Percentiles rank a stretch among this genome's conserved stretches.
These are phyloP conservation scores for Sarcophaga bullata DNA, from an alignment of 1,140 invertebrate species.

Conservation along the genomic window DNA sequence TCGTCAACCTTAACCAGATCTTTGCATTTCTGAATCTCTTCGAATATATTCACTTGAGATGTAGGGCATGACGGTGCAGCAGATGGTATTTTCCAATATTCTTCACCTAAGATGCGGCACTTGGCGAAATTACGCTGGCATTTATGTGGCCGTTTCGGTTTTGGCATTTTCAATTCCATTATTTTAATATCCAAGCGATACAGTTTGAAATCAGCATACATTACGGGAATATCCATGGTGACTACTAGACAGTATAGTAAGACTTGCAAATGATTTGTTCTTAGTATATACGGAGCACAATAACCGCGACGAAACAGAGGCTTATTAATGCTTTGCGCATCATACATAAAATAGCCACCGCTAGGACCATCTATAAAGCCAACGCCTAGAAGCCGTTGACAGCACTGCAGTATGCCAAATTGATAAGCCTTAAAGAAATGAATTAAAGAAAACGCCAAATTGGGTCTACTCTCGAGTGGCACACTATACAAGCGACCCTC, in stretches of 20 bases:
- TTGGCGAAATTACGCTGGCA: neutral
- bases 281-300: conserved; percentile 68
- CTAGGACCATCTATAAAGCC: conserved; percentile 64
- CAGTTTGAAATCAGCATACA: conserved; percentile 58
- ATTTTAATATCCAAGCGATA: conserved; percentile 50
- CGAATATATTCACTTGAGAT: neutral
- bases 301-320: conserved; percentile 68
- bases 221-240: conserved; percentile 63
- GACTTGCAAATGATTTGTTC: conserved; percentile 68
- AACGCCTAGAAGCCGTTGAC: conserved; percentile 68
- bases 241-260: conserved; percentile 68
- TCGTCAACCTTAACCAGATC: neutral
- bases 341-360: conserved; percentile 70
- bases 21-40: neutral
- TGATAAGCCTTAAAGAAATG: conserved; percentile 69
- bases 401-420: conserved; percentile 67
- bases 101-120: neutral
- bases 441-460: conserved; percentile 66
- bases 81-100: neutral
- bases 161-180: neutral
- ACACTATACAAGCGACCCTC: conserved; percentile 71
- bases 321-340: conserved; percentile 68
- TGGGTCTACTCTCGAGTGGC: conserved; percentile 65
- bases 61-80: neutral
- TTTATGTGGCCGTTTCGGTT: neutral